Base-by-base conservation (phyloP, 2,113 vertebrate genomes). In the Menura novaehollandiae region DNA sequence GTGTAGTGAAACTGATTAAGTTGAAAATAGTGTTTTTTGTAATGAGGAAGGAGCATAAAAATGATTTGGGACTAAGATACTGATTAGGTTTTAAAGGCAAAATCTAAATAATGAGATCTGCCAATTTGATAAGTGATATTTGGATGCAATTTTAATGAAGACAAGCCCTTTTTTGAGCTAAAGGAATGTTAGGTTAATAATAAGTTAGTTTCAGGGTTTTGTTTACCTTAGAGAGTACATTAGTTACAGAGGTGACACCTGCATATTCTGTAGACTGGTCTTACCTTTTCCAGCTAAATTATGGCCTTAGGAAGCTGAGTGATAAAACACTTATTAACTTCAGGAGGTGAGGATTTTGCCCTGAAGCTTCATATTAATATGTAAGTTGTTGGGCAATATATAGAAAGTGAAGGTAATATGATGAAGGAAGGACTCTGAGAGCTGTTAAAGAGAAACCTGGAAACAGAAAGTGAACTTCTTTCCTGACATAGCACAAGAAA, bases 91-190 rank as follows among this genome's bases (percentile, higher is more conserved):
- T 94, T 91, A 79, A 74, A 93, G 46, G 39, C 3, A 1, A 88
- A 89, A 88, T 85, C 78, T 78, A 89, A 95, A 73, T 95, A 92
- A 96, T 79, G 84, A 94, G 92, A 79, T 78, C 52, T 95, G 92
- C 69, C 90, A 85, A 91, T 89, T 64, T 89, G 85, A 89, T 85
- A 89, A 95, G 74, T 82, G 74, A 63, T 89, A 49, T 78, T 71
- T 91, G n/a, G 28, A 82, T 60, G 44, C 53, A 89, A 9, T 64
- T 94, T 89, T 94, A 89, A 94, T 89, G 92, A 91, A 91, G 69
- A 78, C 20, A 85, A 88, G 35, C 44, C 52, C 51, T 93, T 78
- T 78, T 89, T 49, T 96, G 77, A 89, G 73, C 56, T 89, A 37
- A 75, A 92, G 49, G 10, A 89, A 51, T 82, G 47, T 43, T 87